phyloP scores from a whole-genome alignment of 2,113 vertebrate species.

The Tenrec ecaudatus region DNA sequence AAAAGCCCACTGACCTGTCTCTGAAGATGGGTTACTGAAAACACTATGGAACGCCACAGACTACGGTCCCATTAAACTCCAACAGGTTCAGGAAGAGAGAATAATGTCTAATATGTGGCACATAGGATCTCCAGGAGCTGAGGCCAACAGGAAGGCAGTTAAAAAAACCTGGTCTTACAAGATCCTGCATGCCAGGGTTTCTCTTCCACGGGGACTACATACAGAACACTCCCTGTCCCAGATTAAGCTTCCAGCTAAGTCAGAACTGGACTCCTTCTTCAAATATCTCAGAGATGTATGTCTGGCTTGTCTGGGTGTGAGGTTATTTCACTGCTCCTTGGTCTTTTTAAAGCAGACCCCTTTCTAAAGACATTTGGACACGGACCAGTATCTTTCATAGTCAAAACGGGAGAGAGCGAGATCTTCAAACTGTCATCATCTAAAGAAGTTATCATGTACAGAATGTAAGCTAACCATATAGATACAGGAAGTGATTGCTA shows the following conservation, averaged over 20 bases:
- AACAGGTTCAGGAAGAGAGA: background rate
- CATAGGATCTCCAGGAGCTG: background rate
- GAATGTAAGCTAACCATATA: background rate
- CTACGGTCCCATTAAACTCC: background rate
- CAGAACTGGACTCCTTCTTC: background rate
- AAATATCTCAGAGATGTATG: background rate
- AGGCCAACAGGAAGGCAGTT: background rate
- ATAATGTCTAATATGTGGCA: background rate
- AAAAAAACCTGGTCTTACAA: background rate
- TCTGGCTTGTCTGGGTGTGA: background rate
- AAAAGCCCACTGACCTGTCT: background rate
- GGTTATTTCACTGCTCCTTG: background rate
- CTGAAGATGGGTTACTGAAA: background rate
- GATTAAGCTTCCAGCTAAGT: background rate
- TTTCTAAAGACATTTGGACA: background rate
- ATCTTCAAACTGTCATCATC: background rate
- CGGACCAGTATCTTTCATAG: background rate
- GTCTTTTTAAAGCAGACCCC: background rate
- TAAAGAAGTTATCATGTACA: background rate
- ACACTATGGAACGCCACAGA: background rate
- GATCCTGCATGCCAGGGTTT: too few relatives aligned
- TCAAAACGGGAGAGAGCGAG: constrained; percentile 21
- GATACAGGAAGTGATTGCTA: background rate
- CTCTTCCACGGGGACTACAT: too few relatives aligned
- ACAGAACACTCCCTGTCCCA: background rate